A percentile compares a stretch with the other conserved stretches of the same genome.
Evolutionary conservation across 1,140 invertebrate genomes (phyloP).

Genomic region (Papilio aristodemus): DNA sequence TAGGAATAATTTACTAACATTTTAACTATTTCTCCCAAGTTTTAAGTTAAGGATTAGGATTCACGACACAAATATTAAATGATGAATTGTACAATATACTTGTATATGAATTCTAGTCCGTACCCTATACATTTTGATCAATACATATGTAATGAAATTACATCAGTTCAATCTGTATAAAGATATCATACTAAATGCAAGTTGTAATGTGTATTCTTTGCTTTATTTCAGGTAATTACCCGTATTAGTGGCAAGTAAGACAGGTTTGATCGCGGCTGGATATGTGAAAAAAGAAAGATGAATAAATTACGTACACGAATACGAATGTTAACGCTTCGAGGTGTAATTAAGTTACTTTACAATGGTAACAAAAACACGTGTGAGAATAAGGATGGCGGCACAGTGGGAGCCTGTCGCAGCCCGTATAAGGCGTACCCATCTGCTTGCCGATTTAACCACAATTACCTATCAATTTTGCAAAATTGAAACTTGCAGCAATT

Average conservation of each 20-base stretch:
- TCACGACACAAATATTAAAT: too few relatives aligned
- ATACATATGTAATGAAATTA: too few relatives aligned
- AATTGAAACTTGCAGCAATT: background rate
- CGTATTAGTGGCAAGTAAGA: slow-evolving; percentile 15
- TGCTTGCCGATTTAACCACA: slow-evolving; percentile 18
- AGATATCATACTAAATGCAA: background rate
- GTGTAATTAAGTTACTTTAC: slow-evolving; percentile 36
- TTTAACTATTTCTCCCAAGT: too few relatives aligned
- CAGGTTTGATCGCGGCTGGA: slow-evolving; percentile 15
- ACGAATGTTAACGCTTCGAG: slow-evolving; percentile 33
- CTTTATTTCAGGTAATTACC: slow-evolving; percentile 31
- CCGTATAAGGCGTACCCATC: slow-evolving; percentile 26
- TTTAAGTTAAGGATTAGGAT: too few relatives aligned
- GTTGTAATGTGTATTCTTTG: background rate
- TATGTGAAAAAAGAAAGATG: slow-evolving; percentile 28
- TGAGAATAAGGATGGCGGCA: slow-evolving; percentile 34
- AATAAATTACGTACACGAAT: slow-evolving; percentile 32
- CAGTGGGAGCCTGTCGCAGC: slow-evolving; percentile 28
- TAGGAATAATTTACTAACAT: too few relatives aligned
- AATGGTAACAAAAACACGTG: slow-evolving; percentile 31
- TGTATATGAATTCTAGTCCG: too few relatives aligned
- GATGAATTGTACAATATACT: too few relatives aligned
- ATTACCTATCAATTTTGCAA: slow-evolving; percentile 22
- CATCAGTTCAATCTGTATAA: background rate
- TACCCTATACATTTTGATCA: too few relatives aligned